A percentile compares a stretch with the other conserved stretches of the same genome.
Conservation (phyloP, 2,113 vertebrate genomes). For the Sinocyclocheilus anophthalmus region DNA sequence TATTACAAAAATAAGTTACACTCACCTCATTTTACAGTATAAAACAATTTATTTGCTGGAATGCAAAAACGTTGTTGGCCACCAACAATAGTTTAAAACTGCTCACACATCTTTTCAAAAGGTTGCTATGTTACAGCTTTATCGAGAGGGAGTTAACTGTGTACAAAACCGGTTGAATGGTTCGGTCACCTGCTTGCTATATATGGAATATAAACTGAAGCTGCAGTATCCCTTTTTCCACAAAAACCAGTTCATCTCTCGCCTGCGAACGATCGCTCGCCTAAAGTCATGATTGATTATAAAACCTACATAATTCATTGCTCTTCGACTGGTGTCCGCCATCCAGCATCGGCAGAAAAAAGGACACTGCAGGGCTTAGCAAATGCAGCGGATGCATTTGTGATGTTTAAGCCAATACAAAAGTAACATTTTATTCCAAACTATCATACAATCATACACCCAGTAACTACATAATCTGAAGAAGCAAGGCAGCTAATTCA, state of each 20-base stretch:
- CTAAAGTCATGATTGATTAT: slow-evolving; percentile 59
- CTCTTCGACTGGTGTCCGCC: background rate
- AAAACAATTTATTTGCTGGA: slow-evolving; percentile 99
- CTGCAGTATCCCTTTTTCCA: slow-evolving; percentile 81
- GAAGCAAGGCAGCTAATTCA: slow-evolving; percentile 99
- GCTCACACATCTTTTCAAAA: slow-evolving; percentile 89
- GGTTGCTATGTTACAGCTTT: slow-evolving; percentile 84
- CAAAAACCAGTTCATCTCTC: slow-evolving; percentile 60
- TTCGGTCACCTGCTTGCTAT: slow-evolving; percentile 79
- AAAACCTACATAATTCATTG: slow-evolving; percentile 46
- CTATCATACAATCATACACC: slow-evolving; percentile 95
- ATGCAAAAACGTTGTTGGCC: slow-evolving; percentile 99
- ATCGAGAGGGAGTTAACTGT: slow-evolving; percentile 82
- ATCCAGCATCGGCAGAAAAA: slow-evolving; percentile 75
- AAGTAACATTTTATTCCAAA: slow-evolving; percentile 98
- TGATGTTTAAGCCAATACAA: slow-evolving; percentile 99
- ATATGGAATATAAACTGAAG: slow-evolving; percentile 79
- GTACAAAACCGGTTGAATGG: slow-evolving; percentile 80
- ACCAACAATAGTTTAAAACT: slow-evolving; percentile 99
- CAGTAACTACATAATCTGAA: slow-evolving; percentile 99
- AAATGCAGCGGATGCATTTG: slow-evolving; percentile 88
- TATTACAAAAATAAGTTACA: slow-evolving; percentile 99
- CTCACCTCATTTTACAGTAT: slow-evolving; percentile 99
- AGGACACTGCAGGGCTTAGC: slow-evolving; percentile 93
- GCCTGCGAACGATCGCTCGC: slow-evolving; percentile 55